Evolutionary conservation across 2,113 vertebrate genomes (phyloP).

Genomic region (Nerophis ophidion): DNA sequence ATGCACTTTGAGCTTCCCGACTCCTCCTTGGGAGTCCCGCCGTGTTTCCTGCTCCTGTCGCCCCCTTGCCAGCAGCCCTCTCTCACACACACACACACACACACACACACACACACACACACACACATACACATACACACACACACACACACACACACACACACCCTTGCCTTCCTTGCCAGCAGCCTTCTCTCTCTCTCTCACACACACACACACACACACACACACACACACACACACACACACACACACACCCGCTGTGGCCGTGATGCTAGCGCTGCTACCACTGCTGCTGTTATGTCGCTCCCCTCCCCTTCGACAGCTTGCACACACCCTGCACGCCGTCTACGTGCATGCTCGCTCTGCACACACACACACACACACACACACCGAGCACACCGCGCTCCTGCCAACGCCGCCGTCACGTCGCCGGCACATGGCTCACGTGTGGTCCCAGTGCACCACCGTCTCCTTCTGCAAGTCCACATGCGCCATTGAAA

Average conservation of each 20-base stretch:
- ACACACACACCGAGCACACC: conserved; percentile 46
- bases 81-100: conserved; percentile 36
- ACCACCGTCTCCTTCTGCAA: conserved; percentile 49
- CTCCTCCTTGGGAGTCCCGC: conserved; percentile 60
- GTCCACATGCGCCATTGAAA: conserved; percentile 51
- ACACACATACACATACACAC: conserved; percentile 35
- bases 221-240: no score
- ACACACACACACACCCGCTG: conserved; percentile 46
- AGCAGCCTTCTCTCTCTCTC: no score
- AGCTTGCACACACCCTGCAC: conserved; percentile 52
- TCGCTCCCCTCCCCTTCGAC: conserved; percentile 63
- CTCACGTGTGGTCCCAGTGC: conserved; percentile 42
- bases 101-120: conserved; percentile 22
- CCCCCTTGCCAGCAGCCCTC: conserved; percentile 55
- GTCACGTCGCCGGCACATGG: conserved; percentile 48
- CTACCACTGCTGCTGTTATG: conserved; percentile 36
- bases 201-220: no score
- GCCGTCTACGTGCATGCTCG: conserved; percentile 58
- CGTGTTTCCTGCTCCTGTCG: conserved; percentile 55
- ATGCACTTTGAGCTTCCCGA: conserved; percentile 50
- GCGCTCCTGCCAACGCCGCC: conserved; percentile 14
- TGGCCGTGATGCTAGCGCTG: conserved; percentile 35
- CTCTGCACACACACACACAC: conserved; percentile 44
- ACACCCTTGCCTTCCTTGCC: no score
- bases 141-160: conserved; percentile 36